Evolutionary conservation across 1,140 invertebrate species (phyloP).

Genomic region (Drosophila orena): DNA sequence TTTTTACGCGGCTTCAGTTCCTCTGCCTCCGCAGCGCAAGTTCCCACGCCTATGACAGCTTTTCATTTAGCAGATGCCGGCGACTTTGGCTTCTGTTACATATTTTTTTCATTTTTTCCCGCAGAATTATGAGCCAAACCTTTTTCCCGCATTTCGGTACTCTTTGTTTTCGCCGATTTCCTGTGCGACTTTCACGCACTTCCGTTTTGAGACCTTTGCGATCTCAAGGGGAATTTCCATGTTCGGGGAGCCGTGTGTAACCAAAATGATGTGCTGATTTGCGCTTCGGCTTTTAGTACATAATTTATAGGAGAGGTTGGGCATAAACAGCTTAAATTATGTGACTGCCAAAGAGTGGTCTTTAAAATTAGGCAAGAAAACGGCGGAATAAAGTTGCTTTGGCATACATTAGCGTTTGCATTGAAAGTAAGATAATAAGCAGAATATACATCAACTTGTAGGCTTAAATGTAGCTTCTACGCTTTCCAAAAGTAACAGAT

Average conservation of each 20-base stretch:
- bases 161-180: conserved; percentile 63
- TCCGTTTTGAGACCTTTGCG: conserved; percentile 43
- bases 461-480: not conserved
- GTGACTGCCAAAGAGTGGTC: conserved; percentile 34
- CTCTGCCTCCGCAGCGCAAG: conserved; percentile 9
- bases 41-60: conserved; percentile 44
- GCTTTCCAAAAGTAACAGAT: not conserved
- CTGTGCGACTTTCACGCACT: conserved; percentile 65
- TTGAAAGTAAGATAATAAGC: no score
- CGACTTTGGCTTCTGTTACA: conserved; percentile 55
- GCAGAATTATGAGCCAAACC: conserved; percentile 60
- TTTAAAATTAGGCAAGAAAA: conserved; percentile 21
- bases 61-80: conserved; percentile 45
- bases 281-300: conserved; percentile 71
- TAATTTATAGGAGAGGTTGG: conserved; percentile 70
- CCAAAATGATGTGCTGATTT: conserved; percentile 76
- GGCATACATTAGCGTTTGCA: no score
- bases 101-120: conserved; percentile 24
- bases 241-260: conserved; percentile 34
- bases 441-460: no score
- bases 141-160: conserved; percentile 31
- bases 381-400: not conserved
- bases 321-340: conserved; percentile 80
- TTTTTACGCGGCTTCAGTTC: not conserved
- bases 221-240: conserved; percentile 9